phyloP scores from a whole-genome alignment of 2,113 vertebrate species.

The Xyrauchen texanus region DNA sequence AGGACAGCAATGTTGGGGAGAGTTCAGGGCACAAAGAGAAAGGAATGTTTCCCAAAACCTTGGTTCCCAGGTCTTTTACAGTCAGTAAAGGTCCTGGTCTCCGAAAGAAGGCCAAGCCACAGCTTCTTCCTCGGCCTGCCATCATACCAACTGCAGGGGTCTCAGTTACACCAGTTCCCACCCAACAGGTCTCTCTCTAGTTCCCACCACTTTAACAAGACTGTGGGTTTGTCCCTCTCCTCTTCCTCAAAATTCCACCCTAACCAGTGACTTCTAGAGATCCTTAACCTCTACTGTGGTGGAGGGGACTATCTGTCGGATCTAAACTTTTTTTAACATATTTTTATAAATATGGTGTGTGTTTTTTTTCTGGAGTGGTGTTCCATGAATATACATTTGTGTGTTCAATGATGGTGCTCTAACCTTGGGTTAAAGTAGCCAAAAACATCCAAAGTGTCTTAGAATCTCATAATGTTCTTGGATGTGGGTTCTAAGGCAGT shows the following conservation, averaged over 20 bases:
- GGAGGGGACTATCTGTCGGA: constrained; percentile 67
- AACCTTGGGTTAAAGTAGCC: constrained; percentile 64
- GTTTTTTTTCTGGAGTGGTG: constrained; percentile 18
- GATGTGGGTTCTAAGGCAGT: constrained; percentile 50
- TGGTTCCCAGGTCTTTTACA: constrained; percentile 54
- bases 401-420: constrained; percentile 37
- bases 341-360: constrained; percentile 65
- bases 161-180: constrained; percentile 40
- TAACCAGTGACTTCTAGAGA: constrained; percentile 73
- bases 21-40: constrained; percentile 60
- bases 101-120: constrained; percentile 78
- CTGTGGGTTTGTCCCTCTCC: constrained; percentile 65
- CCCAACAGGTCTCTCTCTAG: constrained; percentile 85
- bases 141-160: constrained; percentile 57
- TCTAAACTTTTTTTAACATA: constrained; percentile 59
- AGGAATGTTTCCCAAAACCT: constrained; percentile 61
- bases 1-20: constrained; percentile 55
- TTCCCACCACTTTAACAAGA: constrained; percentile 71
- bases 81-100: constrained; percentile 65
- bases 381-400: constrained; percentile 36
- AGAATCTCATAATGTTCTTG: constrained; percentile 7
- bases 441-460: constrained; percentile 46
- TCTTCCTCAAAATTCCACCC: constrained; percentile 38
- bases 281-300: constrained; percentile 59
- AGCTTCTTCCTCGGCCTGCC: constrained; percentile 79